A percentile compares a stretch with the other conserved stretches of the same genome.
phyloP scores from a whole-genome alignment of 2,888 invertebrate genomes.

The Euclidia mi region DNA sequence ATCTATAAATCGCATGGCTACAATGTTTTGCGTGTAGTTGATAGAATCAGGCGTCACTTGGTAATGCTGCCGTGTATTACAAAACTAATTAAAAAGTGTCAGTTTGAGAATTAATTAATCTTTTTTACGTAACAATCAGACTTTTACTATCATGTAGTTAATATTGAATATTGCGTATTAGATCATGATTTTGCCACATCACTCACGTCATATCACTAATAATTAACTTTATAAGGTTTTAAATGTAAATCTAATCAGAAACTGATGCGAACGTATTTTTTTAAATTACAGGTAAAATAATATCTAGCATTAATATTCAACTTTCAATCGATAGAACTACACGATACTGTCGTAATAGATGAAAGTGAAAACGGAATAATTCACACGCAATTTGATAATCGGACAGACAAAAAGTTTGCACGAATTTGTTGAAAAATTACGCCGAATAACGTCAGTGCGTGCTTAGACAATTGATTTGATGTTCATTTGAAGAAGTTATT shows the following conservation, averaged over 20 bases:
- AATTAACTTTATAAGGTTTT: too few relatives aligned
- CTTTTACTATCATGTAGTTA: too few relatives aligned
- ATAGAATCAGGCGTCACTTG: too few relatives aligned
- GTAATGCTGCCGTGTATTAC: too few relatives aligned
- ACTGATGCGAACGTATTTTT: background rate
- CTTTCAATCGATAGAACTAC: background rate
- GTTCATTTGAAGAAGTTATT: background rate
- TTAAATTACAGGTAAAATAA: background rate
- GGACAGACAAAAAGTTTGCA: background rate
- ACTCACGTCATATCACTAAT: too few relatives aligned
- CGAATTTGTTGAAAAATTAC: slow-evolving; percentile 2
- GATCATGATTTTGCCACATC: too few relatives aligned
- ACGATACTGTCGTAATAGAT: background rate
- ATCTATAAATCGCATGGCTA: too few relatives aligned
- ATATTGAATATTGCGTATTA: too few relatives aligned
- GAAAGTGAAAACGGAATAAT: slow-evolving; percentile 12
- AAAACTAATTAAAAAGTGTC: too few relatives aligned
- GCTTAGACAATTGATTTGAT: background rate
- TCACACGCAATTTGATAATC: slow-evolving; percentile 9
- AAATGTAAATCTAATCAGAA: background rate
- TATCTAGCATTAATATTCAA: background rate
- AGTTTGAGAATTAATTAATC: too few relatives aligned
- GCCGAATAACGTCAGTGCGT: background rate
- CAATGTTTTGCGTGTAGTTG: too few relatives aligned
- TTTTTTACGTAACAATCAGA: too few relatives aligned